A percentile compares a stretch with the other conserved stretches of the same genome.
phyloP scores from a whole-genome alignment of 1,140 invertebrate species.

The Drosophila oshimai region DNA sequence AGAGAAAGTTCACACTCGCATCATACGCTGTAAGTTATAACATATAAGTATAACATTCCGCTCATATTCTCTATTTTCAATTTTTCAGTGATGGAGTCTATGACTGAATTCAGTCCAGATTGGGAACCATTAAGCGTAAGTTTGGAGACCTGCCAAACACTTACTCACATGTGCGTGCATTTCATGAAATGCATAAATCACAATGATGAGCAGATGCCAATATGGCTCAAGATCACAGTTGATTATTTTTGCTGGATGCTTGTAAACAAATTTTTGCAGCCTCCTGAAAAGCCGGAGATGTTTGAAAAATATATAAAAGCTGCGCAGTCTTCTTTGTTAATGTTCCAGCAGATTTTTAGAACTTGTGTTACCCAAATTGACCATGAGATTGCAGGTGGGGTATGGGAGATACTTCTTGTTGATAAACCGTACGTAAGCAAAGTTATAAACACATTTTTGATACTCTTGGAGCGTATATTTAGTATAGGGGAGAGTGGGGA shows the following conservation, averaged over 20 bases:
- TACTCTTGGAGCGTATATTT: too few species aligned
- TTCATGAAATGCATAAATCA: conserved; percentile 1
- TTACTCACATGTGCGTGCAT: conserved; percentile 42
- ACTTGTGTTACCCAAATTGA: conserved; percentile 7
- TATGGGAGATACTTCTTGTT: too few species aligned
- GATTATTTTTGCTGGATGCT: too few species aligned
- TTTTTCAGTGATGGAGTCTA: conserved; percentile 38
- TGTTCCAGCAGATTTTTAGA: conserved; percentile 40
- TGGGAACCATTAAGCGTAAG: too few species aligned
- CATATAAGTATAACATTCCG: background rate
- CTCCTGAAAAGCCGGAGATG: too few species aligned
- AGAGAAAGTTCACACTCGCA: background rate
- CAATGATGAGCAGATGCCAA: conserved; percentile 5
- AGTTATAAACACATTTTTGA: too few species aligned
- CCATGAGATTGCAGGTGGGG: background rate
- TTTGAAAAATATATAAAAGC: conserved; percentile 29
- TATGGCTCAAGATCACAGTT: conserved; percentile 39
- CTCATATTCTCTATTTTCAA: background rate
- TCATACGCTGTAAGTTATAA: conserved; percentile 30
- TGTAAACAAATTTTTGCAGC: too few species aligned
- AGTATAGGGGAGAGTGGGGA: too few species aligned
- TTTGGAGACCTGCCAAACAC: conserved; percentile 15
- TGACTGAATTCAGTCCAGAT: too few species aligned
- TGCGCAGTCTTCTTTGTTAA: conserved; percentile 18
- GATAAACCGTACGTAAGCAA: too few species aligned